Percentiles rank a stretch among this genome's conserved stretches.
Conservation (phyloP, 2,113 vertebrate genomes). For the Tachuris rubrigastra region DNA sequence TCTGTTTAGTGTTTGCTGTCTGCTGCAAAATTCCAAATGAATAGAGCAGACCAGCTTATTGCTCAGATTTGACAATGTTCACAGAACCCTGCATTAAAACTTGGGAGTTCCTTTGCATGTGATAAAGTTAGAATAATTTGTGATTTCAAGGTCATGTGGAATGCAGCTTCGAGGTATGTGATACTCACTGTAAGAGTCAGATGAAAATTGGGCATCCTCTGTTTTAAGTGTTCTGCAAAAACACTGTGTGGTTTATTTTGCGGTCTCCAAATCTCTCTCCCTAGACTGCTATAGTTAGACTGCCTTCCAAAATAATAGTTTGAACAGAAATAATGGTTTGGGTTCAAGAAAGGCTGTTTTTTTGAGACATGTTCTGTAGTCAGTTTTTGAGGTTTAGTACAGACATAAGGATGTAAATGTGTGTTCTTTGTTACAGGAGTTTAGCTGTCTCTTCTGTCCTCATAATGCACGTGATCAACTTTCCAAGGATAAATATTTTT, state of each 20-base stretch:
- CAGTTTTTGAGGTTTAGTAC: not conserved
- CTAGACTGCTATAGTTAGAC: not conserved
- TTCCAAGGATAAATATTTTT: not conserved
- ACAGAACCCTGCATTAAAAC: not conserved
- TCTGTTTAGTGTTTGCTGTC: not conserved
- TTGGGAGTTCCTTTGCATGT: not conserved
- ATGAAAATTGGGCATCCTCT: not conserved
- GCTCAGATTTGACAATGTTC: not conserved
- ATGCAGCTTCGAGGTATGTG: not conserved
- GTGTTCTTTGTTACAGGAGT: not conserved
- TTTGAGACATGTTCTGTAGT: not conserved
- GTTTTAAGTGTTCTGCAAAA: not conserved
- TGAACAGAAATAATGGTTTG: not conserved
- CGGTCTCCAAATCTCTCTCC: not conserved
- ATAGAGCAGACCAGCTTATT: not conserved
- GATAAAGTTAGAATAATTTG: not conserved
- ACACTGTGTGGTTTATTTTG: not conserved
- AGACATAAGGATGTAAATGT: not conserved
- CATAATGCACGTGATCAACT: not conserved
- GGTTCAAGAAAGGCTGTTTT: not conserved
- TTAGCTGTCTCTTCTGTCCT: not conserved
- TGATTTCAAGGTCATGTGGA: not conserved
- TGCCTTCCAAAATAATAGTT: not conserved
- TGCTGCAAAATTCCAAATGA: not conserved
- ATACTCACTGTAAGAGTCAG: not conserved